Conservation (phyloP, 2,888 invertebrate species). For the Sesia apiformis region DNA sequence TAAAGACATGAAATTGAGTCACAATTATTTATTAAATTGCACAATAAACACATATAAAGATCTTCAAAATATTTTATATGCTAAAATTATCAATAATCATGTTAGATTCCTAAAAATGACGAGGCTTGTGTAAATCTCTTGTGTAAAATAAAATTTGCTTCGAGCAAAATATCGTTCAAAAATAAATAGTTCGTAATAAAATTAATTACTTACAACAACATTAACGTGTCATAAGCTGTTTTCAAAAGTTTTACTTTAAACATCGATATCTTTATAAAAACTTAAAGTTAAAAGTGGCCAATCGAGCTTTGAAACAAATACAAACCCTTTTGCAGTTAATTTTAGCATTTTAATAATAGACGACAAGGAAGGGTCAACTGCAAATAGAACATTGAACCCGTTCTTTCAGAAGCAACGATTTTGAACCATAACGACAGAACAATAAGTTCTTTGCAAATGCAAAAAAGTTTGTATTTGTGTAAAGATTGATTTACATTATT, state of each 20-base stretch:
- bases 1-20: constrained; percentile 7
- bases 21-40: constrained; percentile 23
- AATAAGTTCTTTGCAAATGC: too few species aligned
- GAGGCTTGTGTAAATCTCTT: background rate
- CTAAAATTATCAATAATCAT: background rate
- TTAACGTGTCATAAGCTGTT: background rate
- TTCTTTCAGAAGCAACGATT: too few species aligned
- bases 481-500: too few species aligned
- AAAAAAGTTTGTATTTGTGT: too few species aligned
- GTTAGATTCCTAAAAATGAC: background rate
- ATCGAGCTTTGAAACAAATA: too few species aligned
- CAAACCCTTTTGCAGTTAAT: too few species aligned
- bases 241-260: too few species aligned
- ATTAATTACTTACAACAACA: background rate
- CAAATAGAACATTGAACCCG: too few species aligned
- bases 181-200: background rate
- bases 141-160: background rate
- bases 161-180: background rate
- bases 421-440: too few species aligned
- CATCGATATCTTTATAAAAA: background rate
- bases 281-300: background rate
- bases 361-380: too few species aligned
- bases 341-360: too few species aligned
- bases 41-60: constrained; percentile 21
- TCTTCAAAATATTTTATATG: constrained; percentile 11